Evolutionary conservation across 2,888 invertebrate species (phyloP).

Genomic region (Stegophylla sp.): DNA sequence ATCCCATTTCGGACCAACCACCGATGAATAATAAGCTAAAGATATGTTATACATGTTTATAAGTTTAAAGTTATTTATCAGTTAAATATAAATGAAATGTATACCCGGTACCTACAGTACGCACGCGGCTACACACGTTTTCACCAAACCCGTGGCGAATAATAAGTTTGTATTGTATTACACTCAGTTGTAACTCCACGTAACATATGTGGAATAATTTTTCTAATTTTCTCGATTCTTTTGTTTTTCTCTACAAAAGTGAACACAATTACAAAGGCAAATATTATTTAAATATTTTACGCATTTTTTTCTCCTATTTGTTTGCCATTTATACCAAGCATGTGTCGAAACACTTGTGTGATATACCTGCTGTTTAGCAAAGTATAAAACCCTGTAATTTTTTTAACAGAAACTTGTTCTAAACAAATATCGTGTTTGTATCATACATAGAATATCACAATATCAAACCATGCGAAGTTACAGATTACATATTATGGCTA

Average conservation of each 20-base stretch:
- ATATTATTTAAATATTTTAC: slow-evolving; percentile 4
- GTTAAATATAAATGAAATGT: background rate
- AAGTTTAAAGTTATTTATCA: background rate
- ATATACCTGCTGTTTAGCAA: background rate
- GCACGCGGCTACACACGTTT: background rate
- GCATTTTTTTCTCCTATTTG: background rate
- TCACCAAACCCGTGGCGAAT: background rate
- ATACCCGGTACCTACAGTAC: background rate
- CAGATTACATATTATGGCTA: background rate
- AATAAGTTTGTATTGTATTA: background rate
- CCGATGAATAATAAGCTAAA: no score
- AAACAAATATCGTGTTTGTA: slow-evolving; percentile 10
- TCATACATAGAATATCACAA: background rate
- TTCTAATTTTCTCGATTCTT: slow-evolving; percentile 19
- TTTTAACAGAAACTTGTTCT: slow-evolving; percentile 16
- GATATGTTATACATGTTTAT: no score
- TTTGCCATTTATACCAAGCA: background rate
- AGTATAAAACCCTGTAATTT: slow-evolving; percentile 33
- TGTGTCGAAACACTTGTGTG: slow-evolving; percentile 40
- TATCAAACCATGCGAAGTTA: slow-evolving; percentile 22
- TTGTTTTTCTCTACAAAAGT: background rate
- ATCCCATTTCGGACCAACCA: no score
- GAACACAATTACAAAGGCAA: background rate
- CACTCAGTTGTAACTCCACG: background rate
- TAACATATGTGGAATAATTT: slow-evolving; percentile 31